Percentiles rank a stretch among this genome's conserved stretches.
phyloP scores from a whole-genome alignment of 2,797 vertebrate genomes.

The Hafferia zeledoni region DNA sequence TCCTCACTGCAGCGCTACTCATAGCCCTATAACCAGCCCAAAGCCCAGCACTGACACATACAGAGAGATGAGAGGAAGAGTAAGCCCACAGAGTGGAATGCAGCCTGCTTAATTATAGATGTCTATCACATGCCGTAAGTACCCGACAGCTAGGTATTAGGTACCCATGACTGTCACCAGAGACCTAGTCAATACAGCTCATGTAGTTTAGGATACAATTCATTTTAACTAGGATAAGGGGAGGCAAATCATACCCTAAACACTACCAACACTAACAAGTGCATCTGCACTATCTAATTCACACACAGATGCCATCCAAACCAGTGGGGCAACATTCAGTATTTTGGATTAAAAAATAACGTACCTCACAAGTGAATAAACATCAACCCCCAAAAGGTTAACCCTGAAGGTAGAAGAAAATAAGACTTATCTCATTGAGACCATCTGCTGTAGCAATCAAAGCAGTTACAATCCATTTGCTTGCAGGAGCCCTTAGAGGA shows the following conservation, averaged over 20 bases:
- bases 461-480: slow-evolving; percentile 29
- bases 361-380: not conserved
- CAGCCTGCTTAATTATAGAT: not conserved
- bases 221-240: not conserved
- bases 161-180: not conserved
- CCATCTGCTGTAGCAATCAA: slow-evolving; percentile 36
- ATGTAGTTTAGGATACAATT: not conserved
- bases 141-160: not conserved
- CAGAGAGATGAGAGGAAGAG: not conserved
- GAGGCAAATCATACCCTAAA: not conserved
- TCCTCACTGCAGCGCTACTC: not conserved
- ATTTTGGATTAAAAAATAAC: not conserved
- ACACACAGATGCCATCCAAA: not conserved
- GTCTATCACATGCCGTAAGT: not conserved
- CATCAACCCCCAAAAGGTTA: not conserved
- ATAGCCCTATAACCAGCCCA: not conserved
- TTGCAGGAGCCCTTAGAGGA: slow-evolving; percentile 22
- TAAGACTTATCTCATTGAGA: not conserved
- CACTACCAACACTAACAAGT: not conserved
- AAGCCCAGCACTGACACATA: not conserved
- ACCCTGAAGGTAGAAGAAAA: not conserved
- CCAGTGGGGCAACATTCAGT: not conserved
- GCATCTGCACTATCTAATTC: not conserved
- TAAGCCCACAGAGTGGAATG: not conserved
- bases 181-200: not conserved